Conservation (phyloP, 2,113 vertebrate genomes). For the Pavo muticus region DNA sequence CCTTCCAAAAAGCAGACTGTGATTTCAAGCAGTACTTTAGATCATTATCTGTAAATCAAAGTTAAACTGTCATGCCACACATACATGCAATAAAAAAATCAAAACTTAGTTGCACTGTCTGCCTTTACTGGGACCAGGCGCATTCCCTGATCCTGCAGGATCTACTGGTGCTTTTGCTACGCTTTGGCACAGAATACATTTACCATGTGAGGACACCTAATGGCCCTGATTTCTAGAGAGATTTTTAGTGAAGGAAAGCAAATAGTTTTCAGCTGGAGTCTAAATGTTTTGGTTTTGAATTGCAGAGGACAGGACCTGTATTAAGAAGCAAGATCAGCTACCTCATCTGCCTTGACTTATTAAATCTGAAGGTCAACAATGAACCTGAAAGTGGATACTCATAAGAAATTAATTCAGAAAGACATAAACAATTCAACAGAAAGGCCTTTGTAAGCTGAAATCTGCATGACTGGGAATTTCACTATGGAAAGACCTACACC, state of each 20-base stretch:
- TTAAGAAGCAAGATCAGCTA: constrained; percentile 24
- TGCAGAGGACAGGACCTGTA: background rate
- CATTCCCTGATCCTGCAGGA: background rate
- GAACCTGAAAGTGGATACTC: constrained; percentile 27
- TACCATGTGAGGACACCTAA: background rate
- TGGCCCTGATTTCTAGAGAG: background rate
- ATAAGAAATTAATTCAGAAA: constrained; percentile 60
- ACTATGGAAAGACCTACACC: background rate
- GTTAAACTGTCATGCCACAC: background rate
- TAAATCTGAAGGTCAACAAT: background rate
- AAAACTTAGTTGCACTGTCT: background rate
- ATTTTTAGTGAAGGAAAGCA: background rate
- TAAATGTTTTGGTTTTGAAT: constrained; percentile 2
- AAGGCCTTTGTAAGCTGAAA: background rate
- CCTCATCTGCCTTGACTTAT: background rate
- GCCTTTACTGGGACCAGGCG: background rate
- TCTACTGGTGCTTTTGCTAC: background rate
- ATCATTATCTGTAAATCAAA: background rate
- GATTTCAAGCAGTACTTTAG: background rate
- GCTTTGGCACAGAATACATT: background rate
- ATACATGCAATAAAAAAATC: background rate
- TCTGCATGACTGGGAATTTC: background rate
- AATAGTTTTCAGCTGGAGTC: background rate
- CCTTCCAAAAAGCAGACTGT: background rate
- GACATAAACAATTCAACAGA: constrained; percentile 59